These are phyloP conservation scores for Rhea pennata DNA, from an alignment of 2,113 vertebrate genomes.

Conservation along the genomic window DNA sequence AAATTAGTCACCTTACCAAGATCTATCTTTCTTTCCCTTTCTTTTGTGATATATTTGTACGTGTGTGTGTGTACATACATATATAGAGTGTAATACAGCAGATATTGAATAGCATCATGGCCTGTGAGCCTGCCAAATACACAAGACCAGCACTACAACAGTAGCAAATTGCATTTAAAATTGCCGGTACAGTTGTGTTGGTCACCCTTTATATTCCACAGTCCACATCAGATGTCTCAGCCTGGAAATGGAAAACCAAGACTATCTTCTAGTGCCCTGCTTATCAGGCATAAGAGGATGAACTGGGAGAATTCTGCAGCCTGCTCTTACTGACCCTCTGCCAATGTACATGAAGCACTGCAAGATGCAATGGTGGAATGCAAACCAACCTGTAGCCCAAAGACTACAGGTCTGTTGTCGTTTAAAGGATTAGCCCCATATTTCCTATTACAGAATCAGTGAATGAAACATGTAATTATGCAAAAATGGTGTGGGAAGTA, in stretches of 20 bases:
- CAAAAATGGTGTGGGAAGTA: background rate
- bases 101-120: background rate
- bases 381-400: background rate
- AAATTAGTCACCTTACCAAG: background rate
- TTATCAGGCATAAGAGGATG: background rate
- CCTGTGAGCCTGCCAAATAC: background rate
- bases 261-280: background rate
- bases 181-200: fast-evolving
- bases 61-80: background rate
- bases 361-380: background rate
- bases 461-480: background rate
- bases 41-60: background rate
- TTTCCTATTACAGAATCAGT: background rate
- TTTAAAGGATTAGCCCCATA: background rate
- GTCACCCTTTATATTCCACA: background rate
- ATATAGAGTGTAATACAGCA: background rate
- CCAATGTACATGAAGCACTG: background rate
- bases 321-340: background rate
- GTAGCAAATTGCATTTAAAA: background rate
- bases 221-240: background rate
- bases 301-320: background rate
- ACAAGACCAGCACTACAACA: background rate
- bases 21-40: background rate
- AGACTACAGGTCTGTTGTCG: background rate
- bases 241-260: background rate